These are phyloP conservation scores for Florisuga fusca DNA, from an alignment of 2,797 vertebrate genomes.

Conservation along the genomic window DNA sequence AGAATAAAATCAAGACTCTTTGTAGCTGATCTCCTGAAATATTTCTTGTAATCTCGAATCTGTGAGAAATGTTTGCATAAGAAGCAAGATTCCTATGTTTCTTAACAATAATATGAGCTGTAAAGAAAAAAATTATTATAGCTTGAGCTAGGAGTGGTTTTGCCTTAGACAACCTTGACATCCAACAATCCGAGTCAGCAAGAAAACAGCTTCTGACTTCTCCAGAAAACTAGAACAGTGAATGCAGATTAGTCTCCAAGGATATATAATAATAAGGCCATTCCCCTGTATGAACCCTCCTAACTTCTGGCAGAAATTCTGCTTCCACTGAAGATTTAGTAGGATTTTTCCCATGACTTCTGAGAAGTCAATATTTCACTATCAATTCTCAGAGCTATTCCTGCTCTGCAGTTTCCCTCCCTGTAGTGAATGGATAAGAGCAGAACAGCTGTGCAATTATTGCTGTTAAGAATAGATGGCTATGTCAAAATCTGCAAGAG, in stretches of 20 bases:
- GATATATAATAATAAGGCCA: background rate
- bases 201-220: background rate
- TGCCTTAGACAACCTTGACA: background rate
- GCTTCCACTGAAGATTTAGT: background rate
- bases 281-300: background rate
- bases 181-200: background rate
- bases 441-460: background rate
- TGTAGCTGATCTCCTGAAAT: background rate
- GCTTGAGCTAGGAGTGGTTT: background rate
- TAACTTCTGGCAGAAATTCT: background rate
- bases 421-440: background rate
- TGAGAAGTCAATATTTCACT: background rate
- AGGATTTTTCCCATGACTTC: background rate
- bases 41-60: background rate
- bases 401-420: background rate
- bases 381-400: background rate
- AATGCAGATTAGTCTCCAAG: background rate
- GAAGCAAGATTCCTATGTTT: background rate
- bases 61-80: background rate
- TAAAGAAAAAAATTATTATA: background rate
- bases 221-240: background rate
- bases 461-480: background rate
- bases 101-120: background rate
- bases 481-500: background rate
- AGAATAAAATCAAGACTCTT: background rate